Evolutionary conservation across 2,888 invertebrate genomes (phyloP).

Genomic region (Trachelus tabidus): DNA sequence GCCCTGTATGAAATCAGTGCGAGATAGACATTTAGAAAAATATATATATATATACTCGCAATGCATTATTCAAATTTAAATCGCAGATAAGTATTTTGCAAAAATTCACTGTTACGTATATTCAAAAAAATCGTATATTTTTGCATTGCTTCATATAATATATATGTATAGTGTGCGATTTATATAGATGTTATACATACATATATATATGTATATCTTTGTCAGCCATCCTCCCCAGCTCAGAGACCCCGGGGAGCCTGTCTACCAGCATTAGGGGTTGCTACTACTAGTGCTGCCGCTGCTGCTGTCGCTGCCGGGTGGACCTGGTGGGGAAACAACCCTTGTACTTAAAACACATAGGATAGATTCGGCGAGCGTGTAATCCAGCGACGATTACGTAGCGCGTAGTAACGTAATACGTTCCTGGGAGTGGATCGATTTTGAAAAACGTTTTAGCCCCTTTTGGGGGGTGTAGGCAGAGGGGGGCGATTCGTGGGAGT

Average conservation of each 20-base stretch:
- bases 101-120: background rate
- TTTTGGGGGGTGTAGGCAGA: background rate
- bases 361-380: background rate
- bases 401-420: background rate
- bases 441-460: background rate
- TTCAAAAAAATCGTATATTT: background rate
- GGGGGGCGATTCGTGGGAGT: background rate
- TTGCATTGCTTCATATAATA: background rate
- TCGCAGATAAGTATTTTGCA: background rate
- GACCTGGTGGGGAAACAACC: background rate
- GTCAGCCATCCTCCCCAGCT: background rate
- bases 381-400: background rate
- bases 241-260: background rate
- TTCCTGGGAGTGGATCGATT: background rate
- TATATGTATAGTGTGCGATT: background rate
- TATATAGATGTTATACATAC: background rate
- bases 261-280: background rate
- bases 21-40: background rate
- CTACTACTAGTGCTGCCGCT: background rate
- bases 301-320: background rate
- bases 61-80: background rate
- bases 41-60: background rate
- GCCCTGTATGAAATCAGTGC: background rate
- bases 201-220: background rate
- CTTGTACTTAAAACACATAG: background rate